Base-by-base conservation (phyloP, 2,797 vertebrate genomes). In the Phrynocephalus forsythii region DNA sequence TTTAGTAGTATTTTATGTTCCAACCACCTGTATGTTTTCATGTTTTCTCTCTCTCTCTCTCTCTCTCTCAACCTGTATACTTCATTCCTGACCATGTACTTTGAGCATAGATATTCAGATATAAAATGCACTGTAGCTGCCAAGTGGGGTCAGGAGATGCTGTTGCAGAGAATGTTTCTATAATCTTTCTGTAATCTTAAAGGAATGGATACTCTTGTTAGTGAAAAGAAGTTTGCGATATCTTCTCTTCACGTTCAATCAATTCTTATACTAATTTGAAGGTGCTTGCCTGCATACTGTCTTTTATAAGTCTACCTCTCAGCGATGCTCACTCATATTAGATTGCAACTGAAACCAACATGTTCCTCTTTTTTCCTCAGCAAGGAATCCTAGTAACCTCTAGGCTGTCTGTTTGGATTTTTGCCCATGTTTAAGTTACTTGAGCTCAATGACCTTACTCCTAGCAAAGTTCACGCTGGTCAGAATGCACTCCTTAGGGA, bases 331-430 rank as follows among this genome's bases (percentile, higher is more conserved):
- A 79, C 94, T 95, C 94, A 93, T 93, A 86, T 82, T 78, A 38
- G 66, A 10, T 52, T 77, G 30, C 38, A 60, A 78, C 92, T 86
- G 87, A 87, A 68, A 86, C 92, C 83, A 93, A 69, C 60, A 24
- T 52, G 83, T 94, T 96, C 90, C 93, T 95, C 22, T 83, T 95
- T 33, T 83, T 91, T 88, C 83, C 50, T n/a, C 52, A 81, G 81
- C 13, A 30, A 7, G 94, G 95, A 96, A 96, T 95, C 92, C 91
- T 87, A 94, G 94, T 96, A 96, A 96, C 95, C 95, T 75, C 60
- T 78, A 77, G 85, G 92, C 88, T 1, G 93, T 95, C 94, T 96
- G 95, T 83, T 91, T 96, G 96, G 95, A 86, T 92, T 91, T 24
- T 84, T 93, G 94, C 95, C 95, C 91, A 86, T 1, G 0, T 83